These are phyloP conservation scores for Sesamia nonagrioides DNA, from an alignment of 1,140 invertebrate species.

Conservation along the genomic window DNA sequence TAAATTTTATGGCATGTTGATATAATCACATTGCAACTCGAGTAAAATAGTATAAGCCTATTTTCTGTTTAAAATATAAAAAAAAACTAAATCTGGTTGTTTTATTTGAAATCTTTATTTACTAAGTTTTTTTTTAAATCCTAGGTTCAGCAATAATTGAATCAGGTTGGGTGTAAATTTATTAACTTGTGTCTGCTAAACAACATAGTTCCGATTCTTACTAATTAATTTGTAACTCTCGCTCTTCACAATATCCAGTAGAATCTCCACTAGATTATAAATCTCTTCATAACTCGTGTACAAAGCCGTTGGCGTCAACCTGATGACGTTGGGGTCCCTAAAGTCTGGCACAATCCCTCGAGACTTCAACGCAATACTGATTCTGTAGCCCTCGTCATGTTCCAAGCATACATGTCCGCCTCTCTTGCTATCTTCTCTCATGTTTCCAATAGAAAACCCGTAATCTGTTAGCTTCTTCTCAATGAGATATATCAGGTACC, in stretches of 20 bases:
- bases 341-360: slow-evolving; percentile 71
- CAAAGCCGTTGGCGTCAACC: slow-evolving; percentile 70
- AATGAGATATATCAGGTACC: slow-evolving; percentile 78
- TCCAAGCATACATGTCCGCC: slow-evolving; percentile 77
- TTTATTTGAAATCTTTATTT: slow-evolving; percentile 39
- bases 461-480: slow-evolving; percentile 66
- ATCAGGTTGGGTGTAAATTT: no score
- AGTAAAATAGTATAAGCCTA: slow-evolving; percentile 60
- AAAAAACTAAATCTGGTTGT: slow-evolving; percentile 50
- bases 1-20: slow-evolving; percentile 48
- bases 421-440: slow-evolving; percentile 68
- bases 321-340: slow-evolving; percentile 74
- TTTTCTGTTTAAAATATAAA: slow-evolving; percentile 59
- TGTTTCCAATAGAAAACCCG: slow-evolving; percentile 72
- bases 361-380: slow-evolving; percentile 68
- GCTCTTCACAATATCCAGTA: slow-evolving; percentile 69
- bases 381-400: slow-evolving; percentile 77
- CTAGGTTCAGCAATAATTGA: background rate
- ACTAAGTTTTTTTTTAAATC: no score
- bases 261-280: slow-evolving; percentile 68
- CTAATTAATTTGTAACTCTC: slow-evolving; percentile 65
- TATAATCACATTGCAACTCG: slow-evolving; percentile 57
- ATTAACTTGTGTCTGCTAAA: slow-evolving; percentile 45
- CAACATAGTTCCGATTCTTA: slow-evolving; percentile 53
- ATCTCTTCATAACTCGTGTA: slow-evolving; percentile 77